Percentiles rank a stretch among this genome's conserved stretches.
These are phyloP conservation scores for Mechanitis messenoides DNA, from an alignment of 2,888 invertebrate genomes.

Conservation along the genomic window DNA sequence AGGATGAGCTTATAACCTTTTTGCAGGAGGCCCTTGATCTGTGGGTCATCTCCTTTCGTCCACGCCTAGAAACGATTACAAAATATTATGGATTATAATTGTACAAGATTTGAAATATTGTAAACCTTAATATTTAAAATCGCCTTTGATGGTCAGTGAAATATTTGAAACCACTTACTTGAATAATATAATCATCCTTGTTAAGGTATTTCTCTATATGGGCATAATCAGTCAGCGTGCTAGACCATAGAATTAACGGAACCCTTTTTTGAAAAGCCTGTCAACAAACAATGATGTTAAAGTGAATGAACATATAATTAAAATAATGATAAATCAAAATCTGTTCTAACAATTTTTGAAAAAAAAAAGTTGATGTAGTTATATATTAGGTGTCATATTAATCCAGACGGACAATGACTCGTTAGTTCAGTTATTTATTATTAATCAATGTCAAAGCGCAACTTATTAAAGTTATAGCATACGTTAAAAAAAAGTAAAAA, in stretches of 20 bases:
- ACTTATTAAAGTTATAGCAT: too few relatives aligned
- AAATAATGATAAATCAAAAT: too few relatives aligned
- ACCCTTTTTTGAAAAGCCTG: conserved; percentile 73
- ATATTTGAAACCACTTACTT: conserved; percentile 54
- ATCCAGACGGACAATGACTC: too few relatives aligned
- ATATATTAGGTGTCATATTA: too few relatives aligned
- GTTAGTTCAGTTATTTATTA: too few relatives aligned
- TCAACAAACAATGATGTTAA: conserved; percentile 9
- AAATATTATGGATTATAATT: not conserved
- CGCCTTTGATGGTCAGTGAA: too few relatives aligned
- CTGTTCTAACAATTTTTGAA: too few relatives aligned
- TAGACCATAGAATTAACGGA: conserved; percentile 88
- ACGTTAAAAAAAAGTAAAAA: too few relatives aligned
- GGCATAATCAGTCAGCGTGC: conserved; percentile 81
- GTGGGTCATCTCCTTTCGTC: conserved; percentile 81
- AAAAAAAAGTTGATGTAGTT: too few relatives aligned
- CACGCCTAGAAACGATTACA: conserved; percentile 72
- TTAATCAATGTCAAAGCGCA: too few relatives aligned
- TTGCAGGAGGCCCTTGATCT: conserved; percentile 80
- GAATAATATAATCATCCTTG: conserved; percentile 86
- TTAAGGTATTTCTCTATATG: conserved; percentile 81
- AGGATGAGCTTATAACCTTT: conserved; percentile 86
- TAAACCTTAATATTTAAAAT: too few relatives aligned
- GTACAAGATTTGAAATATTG: not conserved
- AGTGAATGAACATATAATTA: too few relatives aligned